Evolutionary conservation across 1,140 invertebrate species (phyloP).

Genomic region (Megalopta genalis): DNA sequence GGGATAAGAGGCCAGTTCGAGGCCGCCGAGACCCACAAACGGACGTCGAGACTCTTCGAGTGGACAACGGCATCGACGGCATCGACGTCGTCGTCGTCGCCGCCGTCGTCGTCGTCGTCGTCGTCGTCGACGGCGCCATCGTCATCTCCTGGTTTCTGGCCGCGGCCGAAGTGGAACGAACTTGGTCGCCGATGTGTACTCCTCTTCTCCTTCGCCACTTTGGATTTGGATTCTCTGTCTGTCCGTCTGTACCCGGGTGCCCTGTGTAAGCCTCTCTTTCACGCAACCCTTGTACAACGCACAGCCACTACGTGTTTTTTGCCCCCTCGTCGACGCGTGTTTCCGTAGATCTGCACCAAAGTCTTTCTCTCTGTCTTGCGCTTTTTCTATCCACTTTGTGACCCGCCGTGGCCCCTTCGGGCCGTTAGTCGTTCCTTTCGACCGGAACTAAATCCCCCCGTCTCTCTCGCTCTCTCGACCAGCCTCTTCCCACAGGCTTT

Average conservation of each 20-base stretch:
- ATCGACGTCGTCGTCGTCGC: conserved; percentile 7
- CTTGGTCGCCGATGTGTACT: not conserved
- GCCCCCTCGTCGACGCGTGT: conserved; percentile 2
- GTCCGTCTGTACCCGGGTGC: conserved; percentile 10
- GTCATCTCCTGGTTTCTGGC: not conserved
- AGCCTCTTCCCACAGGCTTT: conserved; percentile 15
- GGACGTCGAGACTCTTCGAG: conserved; percentile 69
- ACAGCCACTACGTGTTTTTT: not conserved
- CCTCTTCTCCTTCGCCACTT: conserved; percentile 14
- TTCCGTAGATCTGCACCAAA: conserved; percentile 29
- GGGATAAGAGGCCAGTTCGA: conserved; percentile 79
- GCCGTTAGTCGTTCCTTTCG: not conserved
- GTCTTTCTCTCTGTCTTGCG: not conserved
- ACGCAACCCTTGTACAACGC: conserved; percentile 4
- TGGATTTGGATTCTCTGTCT: conserved; percentile 58
- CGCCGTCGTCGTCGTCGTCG: not conserved
- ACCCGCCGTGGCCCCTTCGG: no score
- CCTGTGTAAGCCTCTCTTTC: conserved; percentile 48
- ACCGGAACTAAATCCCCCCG: not conserved
- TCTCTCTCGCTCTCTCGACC: not conserved
- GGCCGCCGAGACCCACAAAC: conserved; percentile 72
- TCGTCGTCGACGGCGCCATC: not conserved
- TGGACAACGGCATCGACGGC: conserved; percentile 55
- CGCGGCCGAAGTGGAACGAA: not conserved
- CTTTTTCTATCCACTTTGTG: no score